Evolutionary conservation across 2,113 vertebrate species (phyloP), one percentile per base, ranked within the genome.

Genomic region (Tyto alba): DNA sequence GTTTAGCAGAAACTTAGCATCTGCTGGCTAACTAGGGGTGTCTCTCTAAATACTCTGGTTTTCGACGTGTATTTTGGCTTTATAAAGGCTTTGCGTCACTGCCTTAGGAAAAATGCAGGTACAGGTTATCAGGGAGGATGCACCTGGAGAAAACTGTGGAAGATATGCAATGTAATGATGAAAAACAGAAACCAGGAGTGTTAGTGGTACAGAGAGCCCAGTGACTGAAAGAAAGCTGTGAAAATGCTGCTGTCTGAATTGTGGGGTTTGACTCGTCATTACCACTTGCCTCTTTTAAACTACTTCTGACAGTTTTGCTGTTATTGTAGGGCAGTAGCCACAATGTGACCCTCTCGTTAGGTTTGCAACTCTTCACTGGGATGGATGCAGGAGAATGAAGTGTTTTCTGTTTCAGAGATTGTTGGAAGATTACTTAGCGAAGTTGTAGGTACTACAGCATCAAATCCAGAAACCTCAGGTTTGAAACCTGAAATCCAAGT

Each of bases 41-140:
- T 30, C 13, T 25, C 13, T 34, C 21, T 16, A 1, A 62, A 11
- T 26, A 1, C 12, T 18, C 21, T 1, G 36, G 7, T 10, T 71
- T 32, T 78, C 1, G 3, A 22, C 2, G 40, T 21, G 0, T 60
- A 2, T 68, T 77, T n/a, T 30, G 48, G 8, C 20, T 38, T 40
- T 48, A 18, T 41, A 59, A 88, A 82, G n/a, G 32, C 6, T 41
- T 25, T 21, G 12, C 32, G 43, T 38, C 7, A 0, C 55, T 62
- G 13, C 13, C 20, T 10, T 3, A 11, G 52, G 47, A 3, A 9
- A 45, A 19, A 68, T 45, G 11, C 29, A 36, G 71, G 41, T n/a
- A 3, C 26, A 7, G 21, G 47, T 47, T 60, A 52, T 72, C 23
- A 11, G 53, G 34, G 62, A 56, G 34, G 30, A 18, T 68, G 71